Base-by-base conservation (phyloP, 37 sponge, comb jelly and placozoan species). In the Oopsacas minuta region DNA sequence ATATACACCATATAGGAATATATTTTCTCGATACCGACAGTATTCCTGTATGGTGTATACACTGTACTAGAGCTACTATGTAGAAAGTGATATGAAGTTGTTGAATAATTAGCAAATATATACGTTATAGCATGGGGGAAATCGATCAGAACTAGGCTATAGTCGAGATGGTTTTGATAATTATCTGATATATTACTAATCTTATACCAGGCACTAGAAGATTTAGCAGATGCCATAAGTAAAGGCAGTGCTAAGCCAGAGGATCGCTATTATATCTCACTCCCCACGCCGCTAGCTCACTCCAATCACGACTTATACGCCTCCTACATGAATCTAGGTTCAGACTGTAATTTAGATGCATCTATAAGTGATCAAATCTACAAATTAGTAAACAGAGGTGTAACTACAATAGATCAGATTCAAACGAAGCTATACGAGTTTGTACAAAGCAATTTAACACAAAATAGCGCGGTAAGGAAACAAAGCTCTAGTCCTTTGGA, bases 231-330 rank as follows among this genome's bases (percentile, higher is more conserved):
- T 38, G 86, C 88, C 49, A 90, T 92, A 23, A 42, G 38, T 0
- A 81, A 87, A 0, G 93, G 93, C 0, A 36, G 85, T 3, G 86
- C 88, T 32, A 88, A 86, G n/a, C 89, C 93, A 0, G 52, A 35
- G 12, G 93, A 92, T 37, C 52, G 93, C 22, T 90, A 88, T 85
- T 90, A 87, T 81, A 87, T 92, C 42, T 85, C 88, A 32, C 85
- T 92, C 7, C 93, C 93, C 0, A 92, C 93, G 0, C 89, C 89
- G 0, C 0, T 90, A 39, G 93, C 93, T n/a, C 93, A 92, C 81
- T 83, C 82, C 22, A 84, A 84, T 8, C 93, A 92, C 37, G 39
- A 35, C 8, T 84, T 90, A 1, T 61, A 32, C 75, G 7, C 75
- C 20, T 61, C 75, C 17, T 61, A 61, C 75, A 61, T 61, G 75